Conservation (phyloP, 2,888 invertebrate species). For the Leptinotarsa rubiginosa region DNA sequence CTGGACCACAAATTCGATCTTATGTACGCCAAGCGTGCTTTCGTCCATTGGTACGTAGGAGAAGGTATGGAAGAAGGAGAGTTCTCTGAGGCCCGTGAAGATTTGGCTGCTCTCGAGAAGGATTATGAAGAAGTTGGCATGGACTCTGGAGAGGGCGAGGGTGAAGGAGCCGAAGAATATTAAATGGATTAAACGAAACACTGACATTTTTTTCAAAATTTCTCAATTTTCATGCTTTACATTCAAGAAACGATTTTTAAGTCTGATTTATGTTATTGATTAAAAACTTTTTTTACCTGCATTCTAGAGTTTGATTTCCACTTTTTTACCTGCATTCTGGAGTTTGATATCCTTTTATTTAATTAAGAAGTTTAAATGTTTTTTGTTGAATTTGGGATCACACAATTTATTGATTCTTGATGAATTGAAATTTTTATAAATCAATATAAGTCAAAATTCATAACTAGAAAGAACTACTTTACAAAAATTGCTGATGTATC, state of each 20-base stretch:
- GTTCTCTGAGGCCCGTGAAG: conserved; percentile 89
- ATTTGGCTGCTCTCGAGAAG: conserved; percentile 83
- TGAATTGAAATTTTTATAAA: too few species aligned
- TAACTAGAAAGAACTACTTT: too few species aligned
- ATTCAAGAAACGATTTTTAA: conserved; percentile 39
- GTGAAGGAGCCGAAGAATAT: conserved; percentile 84
- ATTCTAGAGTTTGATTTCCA: conserved; percentile 35
- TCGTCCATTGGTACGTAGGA: conserved; percentile 94
- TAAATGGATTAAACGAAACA: conserved; percentile 63
- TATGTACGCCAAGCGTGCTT: conserved; percentile 96
- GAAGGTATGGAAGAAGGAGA: conserved; percentile 92
- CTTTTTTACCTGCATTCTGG: too few species aligned
- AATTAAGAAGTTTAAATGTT: background rate
- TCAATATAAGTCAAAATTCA: too few species aligned
- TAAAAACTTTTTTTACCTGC: conserved; percentile 44
- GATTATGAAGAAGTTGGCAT: conserved; percentile 91
- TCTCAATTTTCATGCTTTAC: conserved; percentile 32
- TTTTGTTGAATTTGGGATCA: background rate
- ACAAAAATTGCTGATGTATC: too few species aligned
- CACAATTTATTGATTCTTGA: background rate
- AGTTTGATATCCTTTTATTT: conserved; percentile 28
- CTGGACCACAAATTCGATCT: conserved; percentile 96
- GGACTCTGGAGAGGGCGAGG: conserved; percentile 86
- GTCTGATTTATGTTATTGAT: conserved; percentile 39
- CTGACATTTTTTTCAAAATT: conserved; percentile 17